Percentiles rank a stretch among this genome's conserved stretches.
phyloP scores from a whole-genome alignment of 2,888 invertebrate genomes.

The Pheosia tremula region DNA sequence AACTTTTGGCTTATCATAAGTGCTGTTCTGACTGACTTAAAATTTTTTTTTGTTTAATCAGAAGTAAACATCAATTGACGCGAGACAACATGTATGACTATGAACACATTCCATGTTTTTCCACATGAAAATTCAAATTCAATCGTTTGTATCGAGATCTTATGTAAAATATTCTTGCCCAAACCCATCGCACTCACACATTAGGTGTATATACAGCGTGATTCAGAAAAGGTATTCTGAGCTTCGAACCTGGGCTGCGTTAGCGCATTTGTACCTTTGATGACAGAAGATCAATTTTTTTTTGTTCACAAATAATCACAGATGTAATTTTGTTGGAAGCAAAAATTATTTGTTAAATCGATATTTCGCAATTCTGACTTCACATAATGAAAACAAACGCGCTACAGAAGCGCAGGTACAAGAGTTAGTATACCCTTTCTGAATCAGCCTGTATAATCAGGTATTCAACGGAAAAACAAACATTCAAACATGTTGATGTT shows the following conservation, averaged over 20 bases:
- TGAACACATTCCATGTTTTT: slow-evolving; percentile 2
- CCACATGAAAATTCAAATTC: slow-evolving; percentile 6
- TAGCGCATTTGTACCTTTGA: no score
- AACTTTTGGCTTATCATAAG: no score
- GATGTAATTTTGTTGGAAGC: no score
- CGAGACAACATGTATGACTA: not conserved
- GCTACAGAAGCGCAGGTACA: no score
- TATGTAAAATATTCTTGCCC: not conserved
- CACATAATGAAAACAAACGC: no score
- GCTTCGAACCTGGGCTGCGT: no score
- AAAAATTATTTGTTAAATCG: no score
- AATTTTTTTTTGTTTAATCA: not conserved
- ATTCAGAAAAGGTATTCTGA: no score
- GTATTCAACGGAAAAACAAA: slow-evolving; percentile 5
- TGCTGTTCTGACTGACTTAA: no score
- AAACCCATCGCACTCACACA: not conserved
- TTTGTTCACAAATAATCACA: no score
- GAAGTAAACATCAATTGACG: not conserved
- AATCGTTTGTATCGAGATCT: not conserved
- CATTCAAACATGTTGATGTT: not conserved
- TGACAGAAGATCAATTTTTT: no score
- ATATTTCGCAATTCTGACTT: no score
- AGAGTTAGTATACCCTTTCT: not conserved
- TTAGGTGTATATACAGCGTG: not conserved
- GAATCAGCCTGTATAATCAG: not conserved